phyloP scores from a whole-genome alignment of 2,113 vertebrate species.

The Passer domesticus region DNA sequence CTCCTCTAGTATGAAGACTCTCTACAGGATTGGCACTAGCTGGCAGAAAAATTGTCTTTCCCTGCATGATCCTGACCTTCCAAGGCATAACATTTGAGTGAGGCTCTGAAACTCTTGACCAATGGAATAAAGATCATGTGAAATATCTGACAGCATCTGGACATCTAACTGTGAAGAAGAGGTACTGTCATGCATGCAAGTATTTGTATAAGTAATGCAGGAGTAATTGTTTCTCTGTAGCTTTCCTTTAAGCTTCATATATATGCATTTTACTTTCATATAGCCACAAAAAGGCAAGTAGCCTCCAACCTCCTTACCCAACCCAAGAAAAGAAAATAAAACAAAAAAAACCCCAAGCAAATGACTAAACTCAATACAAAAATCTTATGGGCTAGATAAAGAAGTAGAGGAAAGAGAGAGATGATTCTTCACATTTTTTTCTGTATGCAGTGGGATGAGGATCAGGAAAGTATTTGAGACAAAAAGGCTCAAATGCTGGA shows the following conservation, averaged over 20 bases:
- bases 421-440: background rate
- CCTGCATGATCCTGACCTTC: constrained; percentile 47
- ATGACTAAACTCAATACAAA: background rate
- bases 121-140: constrained; percentile 2
- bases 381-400: background rate
- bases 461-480: background rate
- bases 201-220: background rate
- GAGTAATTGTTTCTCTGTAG: background rate
- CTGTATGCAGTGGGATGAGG: background rate
- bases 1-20: constrained; percentile 26
- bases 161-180: background rate
- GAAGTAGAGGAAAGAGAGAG: background rate
- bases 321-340: background rate
- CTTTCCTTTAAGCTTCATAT: background rate
- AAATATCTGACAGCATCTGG: background rate
- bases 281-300: background rate
- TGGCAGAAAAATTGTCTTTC: constrained; percentile 50
- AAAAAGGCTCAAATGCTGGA: background rate
- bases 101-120: constrained; percentile 27
- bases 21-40: constrained; percentile 12
- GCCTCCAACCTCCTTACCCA: background rate
- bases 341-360: background rate
- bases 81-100: background rate
- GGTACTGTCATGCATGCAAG: background rate
- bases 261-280: background rate